Base-by-base conservation (phyloP, 2,888 invertebrate species). In the Octonoba sinensis region DNA sequence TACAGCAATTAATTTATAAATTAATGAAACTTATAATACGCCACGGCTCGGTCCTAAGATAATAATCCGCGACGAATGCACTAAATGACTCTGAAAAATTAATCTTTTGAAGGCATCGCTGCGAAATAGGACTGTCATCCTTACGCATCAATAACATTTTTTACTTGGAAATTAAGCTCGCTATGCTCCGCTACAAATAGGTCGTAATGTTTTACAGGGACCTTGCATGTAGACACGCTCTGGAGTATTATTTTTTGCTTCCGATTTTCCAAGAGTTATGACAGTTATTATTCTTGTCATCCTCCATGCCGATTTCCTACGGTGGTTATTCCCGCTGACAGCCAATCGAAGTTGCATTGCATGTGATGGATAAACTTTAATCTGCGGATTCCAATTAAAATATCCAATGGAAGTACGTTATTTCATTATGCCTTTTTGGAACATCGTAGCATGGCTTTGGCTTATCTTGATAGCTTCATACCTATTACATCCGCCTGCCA, bases 381-480 rank as follows among this genome's bases (percentile, higher is more conserved):
- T 76, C 62, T 75, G 20, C 59, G 15, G 51, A 47, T 51, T 69
- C 49, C 59, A 66, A 66, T 74, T 74, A 57, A 65, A 64, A 64
- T 44, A 18, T 66, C 46, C 12, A 3, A 22, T 36, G 36, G 36
- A 36, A 36, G 6, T 36, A 36, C 36, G 36, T 36, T 36, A 36
- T 36, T 36, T 36, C 36, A 36, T 36, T 36, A 36, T 36, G 36
- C 36, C 36, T 36, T 36, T 36, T 36, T 4, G 36, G 8, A 36
- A 36, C 36, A 36, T 36, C 36, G 4, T 36, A 11, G 36, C 36
- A 36, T 36, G 3, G 36, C 36, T 8, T 36, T 8, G 6, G 36
- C 36, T 36, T 36, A 36, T 36, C 36, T 36, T 36, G 36, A 36
- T 36, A 36, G 36, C 36, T 36, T 36, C 36, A 36, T 36, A 36